These are phyloP conservation scores for Hesperia comma DNA, from an alignment of 2,888 invertebrate species.

Conservation along the genomic window DNA sequence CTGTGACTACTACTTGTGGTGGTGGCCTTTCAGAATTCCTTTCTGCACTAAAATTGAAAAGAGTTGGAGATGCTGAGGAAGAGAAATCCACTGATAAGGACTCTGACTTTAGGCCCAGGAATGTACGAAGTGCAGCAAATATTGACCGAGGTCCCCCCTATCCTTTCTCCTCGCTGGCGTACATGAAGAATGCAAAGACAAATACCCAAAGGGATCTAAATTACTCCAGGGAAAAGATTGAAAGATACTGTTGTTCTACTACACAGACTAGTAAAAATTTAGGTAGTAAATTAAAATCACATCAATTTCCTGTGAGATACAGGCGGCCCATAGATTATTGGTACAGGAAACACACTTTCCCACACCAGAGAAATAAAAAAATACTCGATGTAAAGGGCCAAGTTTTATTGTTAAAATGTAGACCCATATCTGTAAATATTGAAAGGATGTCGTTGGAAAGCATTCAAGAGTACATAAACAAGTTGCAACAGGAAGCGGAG, in stretches of 20 bases:
- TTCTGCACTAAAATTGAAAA: conserved; percentile 67
- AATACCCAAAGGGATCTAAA: conserved; percentile 62
- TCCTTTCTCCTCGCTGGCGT: conserved; percentile 79
- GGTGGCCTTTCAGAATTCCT: conserved; percentile 70
- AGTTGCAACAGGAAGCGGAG: conserved; percentile 60
- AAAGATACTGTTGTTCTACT: conserved; percentile 72
- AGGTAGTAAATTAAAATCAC: conserved; percentile 68
- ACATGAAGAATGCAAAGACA: conserved; percentile 66
- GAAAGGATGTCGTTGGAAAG: conserved; percentile 69
- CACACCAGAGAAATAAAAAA: conserved; percentile 71
- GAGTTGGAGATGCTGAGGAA: conserved; percentile 50
- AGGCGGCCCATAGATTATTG: conserved; percentile 77
- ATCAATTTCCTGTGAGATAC: conserved; percentile 72
- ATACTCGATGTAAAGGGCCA: conserved; percentile 75
- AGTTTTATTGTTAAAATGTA: conserved; percentile 78
- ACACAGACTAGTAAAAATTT: conserved; percentile 61
- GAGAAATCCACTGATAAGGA: conserved; percentile 45
- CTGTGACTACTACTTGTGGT: conserved; percentile 55
- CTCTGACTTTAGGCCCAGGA: conserved; percentile 58
- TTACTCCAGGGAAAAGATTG: conserved; percentile 70
- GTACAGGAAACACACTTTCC: conserved; percentile 71
- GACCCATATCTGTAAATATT: conserved; percentile 73
- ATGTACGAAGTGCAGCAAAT: conserved; percentile 62
- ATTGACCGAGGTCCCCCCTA: conserved; percentile 74
- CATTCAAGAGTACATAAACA: conserved; percentile 71